Evolutionary conservation across 1,140 invertebrate species (phyloP), one percentile per base, ranked within the genome.

Genomic region (Sitophilus oryzae): DNA sequence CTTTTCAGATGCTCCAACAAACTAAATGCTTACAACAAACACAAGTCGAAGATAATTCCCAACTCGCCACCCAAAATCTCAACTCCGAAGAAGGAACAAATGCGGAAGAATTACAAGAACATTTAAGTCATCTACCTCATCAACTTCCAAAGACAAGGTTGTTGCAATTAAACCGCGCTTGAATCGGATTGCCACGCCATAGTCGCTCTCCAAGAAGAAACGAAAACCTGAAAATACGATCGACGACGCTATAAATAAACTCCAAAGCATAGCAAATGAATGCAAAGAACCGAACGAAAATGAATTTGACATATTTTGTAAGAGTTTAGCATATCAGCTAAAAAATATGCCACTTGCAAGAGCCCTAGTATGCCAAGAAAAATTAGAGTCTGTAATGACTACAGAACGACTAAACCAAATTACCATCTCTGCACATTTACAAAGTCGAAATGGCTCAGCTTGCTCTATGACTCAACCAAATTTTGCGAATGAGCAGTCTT

Each of bases 361-460:
- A 16, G 42, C 42, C 2, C 42, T 44, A 2, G 16, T 23, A 1
- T 22, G 42, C 23, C 19, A 44, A 10, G 42, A 44, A 44, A 44
- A 44, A n/a, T 44, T 44, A 3, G 19, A 44, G n/a, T 44, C 42
- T 23, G 20, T 44, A 21, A 20, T 44, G n/a, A 44, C 1, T 44
- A 1, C 20, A 44, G 10, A 44, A 11, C 8, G 18, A 5, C 11
- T 21, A 44, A 1, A 21, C 18, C 42, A 44, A 44, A 22, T 22
- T 21, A 11, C 20, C 18, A 3, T 15, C 16, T 2, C 5, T 9
- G 5, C 21, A 44, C 16, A 8, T 44, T 44, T 11, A 44, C 42
- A 21, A 21, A 19, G 20, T 44, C 9, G 42, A 21, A 20, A 21
- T 44, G 23, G 4, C n/a, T 2, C 21, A 3, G 2, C 11, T 22